phyloP scores from a whole-genome alignment of 2,888 invertebrate genomes.

The Mythimna lalbum region DNA sequence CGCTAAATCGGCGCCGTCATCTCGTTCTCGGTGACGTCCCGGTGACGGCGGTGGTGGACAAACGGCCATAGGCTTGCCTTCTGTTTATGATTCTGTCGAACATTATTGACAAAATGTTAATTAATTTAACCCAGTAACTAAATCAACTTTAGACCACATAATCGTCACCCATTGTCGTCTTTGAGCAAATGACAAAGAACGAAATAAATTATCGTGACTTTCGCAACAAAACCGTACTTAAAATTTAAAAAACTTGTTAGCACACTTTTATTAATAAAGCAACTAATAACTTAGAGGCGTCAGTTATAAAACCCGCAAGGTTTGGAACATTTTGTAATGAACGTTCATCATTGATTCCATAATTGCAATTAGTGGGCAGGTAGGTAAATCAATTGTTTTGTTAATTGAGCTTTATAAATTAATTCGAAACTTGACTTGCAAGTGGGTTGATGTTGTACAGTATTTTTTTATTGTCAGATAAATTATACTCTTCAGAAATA shows the following conservation, averaged over 20 bases:
- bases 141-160: too few relatives aligned
- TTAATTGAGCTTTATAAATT: conserved; percentile 13
- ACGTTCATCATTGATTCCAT: conserved; percentile 33
- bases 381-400: not conserved
- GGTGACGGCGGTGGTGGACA: too few relatives aligned
- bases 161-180: too few relatives aligned
- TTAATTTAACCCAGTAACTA: not conserved
- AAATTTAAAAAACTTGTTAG: not conserved
- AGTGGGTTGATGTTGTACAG: not conserved
- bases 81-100: not conserved
- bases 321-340: conserved; percentile 12
- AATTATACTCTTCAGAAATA: not conserved
- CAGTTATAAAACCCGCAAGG: conserved; percentile 27
- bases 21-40: too few relatives aligned
- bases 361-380: conserved; percentile 8
- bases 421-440: not conserved
- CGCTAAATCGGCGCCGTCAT: too few relatives aligned
- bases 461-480: conserved; percentile 5
- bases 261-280: conserved; percentile 14
- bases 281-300: conserved; percentile 22
- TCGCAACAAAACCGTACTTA: not conserved
- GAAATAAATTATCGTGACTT: not conserved
- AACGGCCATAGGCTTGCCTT: not conserved
- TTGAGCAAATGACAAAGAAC: too few relatives aligned
- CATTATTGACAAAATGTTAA: not conserved